phyloP scores from a whole-genome alignment of 2,113 vertebrate species.

The Apodemus speciosus region DNA sequence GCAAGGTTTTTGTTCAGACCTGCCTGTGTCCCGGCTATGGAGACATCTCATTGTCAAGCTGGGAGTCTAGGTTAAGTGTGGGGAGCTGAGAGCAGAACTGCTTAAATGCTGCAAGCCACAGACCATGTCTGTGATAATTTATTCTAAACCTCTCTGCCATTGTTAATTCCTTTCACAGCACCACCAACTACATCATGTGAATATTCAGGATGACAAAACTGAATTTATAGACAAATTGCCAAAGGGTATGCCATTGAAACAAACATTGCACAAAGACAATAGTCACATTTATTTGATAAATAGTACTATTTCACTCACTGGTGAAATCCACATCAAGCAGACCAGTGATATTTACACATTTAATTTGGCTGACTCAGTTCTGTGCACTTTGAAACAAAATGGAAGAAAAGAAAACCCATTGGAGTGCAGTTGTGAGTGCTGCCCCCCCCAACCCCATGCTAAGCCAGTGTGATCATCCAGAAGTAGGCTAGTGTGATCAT shows the following conservation, averaged over 20 bases:
- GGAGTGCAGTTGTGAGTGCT: neutral
- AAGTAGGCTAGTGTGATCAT: neutral
- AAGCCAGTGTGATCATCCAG: neutral
- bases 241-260: neutral
- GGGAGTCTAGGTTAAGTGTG: neutral
- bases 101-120: neutral
- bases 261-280: neutral
- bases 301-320: neutral
- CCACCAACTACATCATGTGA: neutral
- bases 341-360: neutral
- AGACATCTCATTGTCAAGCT: neutral
- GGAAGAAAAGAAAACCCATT: neutral
- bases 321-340: neutral
- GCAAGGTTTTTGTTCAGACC: neutral
- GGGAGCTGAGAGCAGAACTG: neutral
- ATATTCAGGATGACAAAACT: slow-evolving; percentile 5
- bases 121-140: neutral
- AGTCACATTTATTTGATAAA: neutral
- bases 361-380: slow-evolving; percentile 3
- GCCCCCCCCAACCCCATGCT: neutral
- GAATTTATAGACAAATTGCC: slow-evolving; percentile 9
- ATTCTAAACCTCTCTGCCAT: neutral
- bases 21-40: neutral
- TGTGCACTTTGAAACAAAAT: neutral
- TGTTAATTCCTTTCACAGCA: slow-evolving; percentile 7